phyloP scores from a whole-genome alignment of 2,113 vertebrate genomes.

The Melanerpes formicivorus region DNA sequence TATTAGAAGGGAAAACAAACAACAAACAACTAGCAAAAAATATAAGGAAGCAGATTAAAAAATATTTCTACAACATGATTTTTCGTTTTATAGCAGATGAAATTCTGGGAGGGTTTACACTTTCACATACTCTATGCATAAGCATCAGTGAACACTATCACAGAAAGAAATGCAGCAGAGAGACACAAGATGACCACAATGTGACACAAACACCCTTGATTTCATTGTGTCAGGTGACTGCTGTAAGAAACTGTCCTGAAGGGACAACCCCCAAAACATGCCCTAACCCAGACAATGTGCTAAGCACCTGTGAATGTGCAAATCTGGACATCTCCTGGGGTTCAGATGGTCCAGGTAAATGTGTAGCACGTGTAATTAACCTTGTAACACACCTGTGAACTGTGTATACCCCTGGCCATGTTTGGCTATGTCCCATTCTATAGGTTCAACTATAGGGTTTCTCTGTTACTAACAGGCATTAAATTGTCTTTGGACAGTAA shows the following conservation, averaged over 20 bases:
- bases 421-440: too few species aligned
- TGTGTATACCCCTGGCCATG: too few species aligned
- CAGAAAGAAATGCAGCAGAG: neutral
- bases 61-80: neutral
- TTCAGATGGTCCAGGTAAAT: too few species aligned
- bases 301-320: too few species aligned
- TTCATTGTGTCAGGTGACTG: neutral
- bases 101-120: neutral
- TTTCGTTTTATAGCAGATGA: neutral
- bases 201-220: neutral
- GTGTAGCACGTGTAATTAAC: too few species aligned
- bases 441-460: too few species aligned
- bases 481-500: too few species aligned
- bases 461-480: too few species aligned
- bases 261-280: too few species aligned
- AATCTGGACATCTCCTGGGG: too few species aligned
- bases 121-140: neutral
- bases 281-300: too few species aligned
- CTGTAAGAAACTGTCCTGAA: neutral
- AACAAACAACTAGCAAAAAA: neutral
- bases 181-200: neutral
- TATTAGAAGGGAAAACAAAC: neutral
- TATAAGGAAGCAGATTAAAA: neutral
- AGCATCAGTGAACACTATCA: neutral
- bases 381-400: too few species aligned